phyloP scores from a whole-genome alignment of 2,797 vertebrate genomes.

The Tapera naevia region DNA sequence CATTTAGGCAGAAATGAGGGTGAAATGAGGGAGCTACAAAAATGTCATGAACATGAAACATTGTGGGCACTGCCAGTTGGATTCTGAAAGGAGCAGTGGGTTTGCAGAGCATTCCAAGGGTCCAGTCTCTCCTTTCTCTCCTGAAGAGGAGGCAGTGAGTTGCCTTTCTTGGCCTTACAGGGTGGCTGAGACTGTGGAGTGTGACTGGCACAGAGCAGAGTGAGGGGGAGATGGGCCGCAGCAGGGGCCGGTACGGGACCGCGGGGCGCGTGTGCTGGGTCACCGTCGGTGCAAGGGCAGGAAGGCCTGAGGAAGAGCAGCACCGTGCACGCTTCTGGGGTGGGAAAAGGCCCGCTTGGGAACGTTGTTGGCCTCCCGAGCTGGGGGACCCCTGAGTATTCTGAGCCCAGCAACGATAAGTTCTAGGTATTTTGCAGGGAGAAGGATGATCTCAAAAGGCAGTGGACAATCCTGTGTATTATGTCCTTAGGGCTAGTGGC shows the following conservation, averaged over 20 bases:
- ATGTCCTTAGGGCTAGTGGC: background rate
- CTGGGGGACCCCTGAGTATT: too few species aligned
- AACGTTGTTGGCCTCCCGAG: background rate
- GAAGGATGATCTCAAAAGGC: background rate
- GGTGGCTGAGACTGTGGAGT: background rate
- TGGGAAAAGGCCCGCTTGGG: background rate
- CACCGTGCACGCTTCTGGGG: too few species aligned
- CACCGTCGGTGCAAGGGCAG: background rate
- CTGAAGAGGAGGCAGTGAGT: background rate
- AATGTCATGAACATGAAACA: fast-evolving
- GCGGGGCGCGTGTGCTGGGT: too few species aligned
- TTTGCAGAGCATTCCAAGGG: background rate
- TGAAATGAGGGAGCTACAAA: background rate
- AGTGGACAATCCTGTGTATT: background rate
- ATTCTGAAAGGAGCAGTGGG: background rate
- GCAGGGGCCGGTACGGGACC: background rate
- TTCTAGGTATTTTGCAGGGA: background rate
- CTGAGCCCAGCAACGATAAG: background rate
- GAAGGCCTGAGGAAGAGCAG: background rate
- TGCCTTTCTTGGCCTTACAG: background rate
- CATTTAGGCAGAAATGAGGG: background rate
- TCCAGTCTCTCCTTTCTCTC: background rate
- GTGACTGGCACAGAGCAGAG: background rate
- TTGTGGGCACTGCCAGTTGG: background rate
- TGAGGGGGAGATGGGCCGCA: background rate